These are phyloP conservation scores for Phoeniculus purpureus DNA, from an alignment of 2,797 vertebrate genomes.

Conservation along the genomic window DNA sequence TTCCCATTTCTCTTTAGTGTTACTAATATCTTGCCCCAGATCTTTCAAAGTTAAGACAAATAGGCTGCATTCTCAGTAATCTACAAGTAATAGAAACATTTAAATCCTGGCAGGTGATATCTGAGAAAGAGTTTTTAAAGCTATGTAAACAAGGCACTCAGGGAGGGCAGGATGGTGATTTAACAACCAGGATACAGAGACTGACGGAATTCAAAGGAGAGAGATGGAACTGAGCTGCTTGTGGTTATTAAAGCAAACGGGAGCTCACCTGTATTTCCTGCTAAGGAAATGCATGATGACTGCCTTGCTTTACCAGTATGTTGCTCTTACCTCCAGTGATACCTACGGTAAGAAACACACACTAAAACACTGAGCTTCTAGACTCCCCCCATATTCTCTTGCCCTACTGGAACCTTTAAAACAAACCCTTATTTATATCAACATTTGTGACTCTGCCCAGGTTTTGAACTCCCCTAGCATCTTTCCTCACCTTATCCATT, in stretches of 20 bases:
- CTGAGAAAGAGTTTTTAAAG: slow-evolving; percentile 1
- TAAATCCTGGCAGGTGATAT: neutral
- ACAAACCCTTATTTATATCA: neutral
- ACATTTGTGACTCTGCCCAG: neutral
- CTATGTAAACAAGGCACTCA: neutral
- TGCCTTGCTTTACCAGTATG: neutral
- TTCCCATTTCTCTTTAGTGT: neutral
- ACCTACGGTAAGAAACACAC: neutral
- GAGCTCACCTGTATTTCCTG: neutral
- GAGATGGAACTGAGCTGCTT: neutral
- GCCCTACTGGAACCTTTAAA: neutral
- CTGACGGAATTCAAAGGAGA: neutral
- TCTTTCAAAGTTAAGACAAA: neutral
- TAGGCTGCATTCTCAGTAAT: neutral
- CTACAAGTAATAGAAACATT: neutral
- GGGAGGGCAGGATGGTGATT: neutral
- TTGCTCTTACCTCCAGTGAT: neutral
- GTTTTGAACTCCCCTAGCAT: neutral
- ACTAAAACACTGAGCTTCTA: neutral
- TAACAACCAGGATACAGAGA: neutral
- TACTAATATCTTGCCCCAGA: neutral
- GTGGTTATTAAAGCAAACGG: neutral
- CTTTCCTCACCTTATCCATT: neutral
- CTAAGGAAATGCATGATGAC: neutral
- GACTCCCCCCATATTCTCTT: rapidly evolving